phyloP scores from a whole-genome alignment of 1,140 invertebrate species.

The Prorops nasuta region DNA sequence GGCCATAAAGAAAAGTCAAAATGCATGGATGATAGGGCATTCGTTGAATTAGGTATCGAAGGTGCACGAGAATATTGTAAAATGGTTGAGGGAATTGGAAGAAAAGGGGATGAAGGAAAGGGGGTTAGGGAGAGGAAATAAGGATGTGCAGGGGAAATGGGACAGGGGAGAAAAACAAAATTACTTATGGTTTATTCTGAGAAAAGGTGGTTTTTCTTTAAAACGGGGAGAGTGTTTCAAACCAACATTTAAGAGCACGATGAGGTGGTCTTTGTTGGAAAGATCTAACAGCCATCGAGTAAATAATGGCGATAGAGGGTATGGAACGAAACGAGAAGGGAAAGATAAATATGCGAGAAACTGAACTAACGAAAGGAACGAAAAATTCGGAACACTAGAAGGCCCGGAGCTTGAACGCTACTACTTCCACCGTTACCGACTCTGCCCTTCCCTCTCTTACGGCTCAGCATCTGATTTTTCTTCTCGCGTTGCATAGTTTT shows the following conservation, averaged over 20 bases:
- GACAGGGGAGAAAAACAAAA: too few species aligned
- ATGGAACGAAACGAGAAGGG: not conserved
- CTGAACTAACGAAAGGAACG: slow-evolving; percentile 8
- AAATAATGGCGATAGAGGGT: not conserved
- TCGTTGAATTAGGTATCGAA: too few species aligned
- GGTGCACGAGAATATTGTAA: not conserved
- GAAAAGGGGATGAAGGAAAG: too few species aligned
- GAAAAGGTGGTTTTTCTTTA: too few species aligned
- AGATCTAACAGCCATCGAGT: not conserved
- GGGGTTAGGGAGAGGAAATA: not conserved
- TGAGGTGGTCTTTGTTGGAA: not conserved
- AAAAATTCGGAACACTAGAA: slow-evolving; percentile 32
- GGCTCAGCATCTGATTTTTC: not conserved
- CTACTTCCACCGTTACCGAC: not conserved
- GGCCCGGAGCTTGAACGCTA: slow-evolving; percentile 12
- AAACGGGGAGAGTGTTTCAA: not conserved
- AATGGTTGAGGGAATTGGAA: too few species aligned
- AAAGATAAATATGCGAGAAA: not conserved
- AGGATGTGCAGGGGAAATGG: not conserved
- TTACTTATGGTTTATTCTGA: too few species aligned
- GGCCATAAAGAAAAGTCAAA: too few species aligned
- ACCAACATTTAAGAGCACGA: not conserved
- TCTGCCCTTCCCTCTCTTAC: not conserved
- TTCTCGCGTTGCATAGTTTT: slow-evolving; percentile 1
- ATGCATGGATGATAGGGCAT: too few species aligned